Evolutionary conservation across 64 coral and sea anemone species (phyloP).

Genomic region (Actinia equina): DNA sequence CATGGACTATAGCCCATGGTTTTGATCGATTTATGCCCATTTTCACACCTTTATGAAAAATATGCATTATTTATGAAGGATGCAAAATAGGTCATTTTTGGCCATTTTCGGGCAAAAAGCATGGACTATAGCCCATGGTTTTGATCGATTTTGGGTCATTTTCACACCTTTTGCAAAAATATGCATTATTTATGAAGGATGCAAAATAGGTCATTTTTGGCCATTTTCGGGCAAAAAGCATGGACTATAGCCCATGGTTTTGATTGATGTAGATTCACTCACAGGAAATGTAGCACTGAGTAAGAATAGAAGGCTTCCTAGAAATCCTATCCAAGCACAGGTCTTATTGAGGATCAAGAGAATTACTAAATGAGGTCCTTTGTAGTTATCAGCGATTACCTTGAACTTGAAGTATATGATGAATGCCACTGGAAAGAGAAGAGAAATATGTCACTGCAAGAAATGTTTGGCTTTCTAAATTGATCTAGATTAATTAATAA

Average conservation of each 20-base stretch:
- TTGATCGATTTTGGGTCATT: too few relatives aligned
- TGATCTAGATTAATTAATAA: too few relatives aligned
- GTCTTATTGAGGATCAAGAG: background rate
- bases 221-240: background rate
- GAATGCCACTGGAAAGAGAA: background rate
- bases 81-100: too few relatives aligned
- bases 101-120: too few relatives aligned
- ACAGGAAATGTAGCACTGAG: background rate
- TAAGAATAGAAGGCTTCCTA: background rate
- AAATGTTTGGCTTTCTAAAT: background rate
- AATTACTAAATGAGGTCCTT: background rate
- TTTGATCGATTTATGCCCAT: too few relatives aligned
- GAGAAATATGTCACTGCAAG: background rate
- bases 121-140: too few relatives aligned
- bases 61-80: too few relatives aligned
- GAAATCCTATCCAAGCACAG: background rate
- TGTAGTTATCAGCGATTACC: background rate
- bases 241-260: background rate
- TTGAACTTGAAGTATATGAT: slow-evolving; percentile 26
- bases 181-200: too few relatives aligned
- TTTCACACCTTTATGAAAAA: too few relatives aligned
- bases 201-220: too few relatives aligned
- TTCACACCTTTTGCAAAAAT: too few relatives aligned
- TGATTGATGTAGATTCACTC: background rate
- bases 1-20: too few relatives aligned